Base-by-base conservation (phyloP, 2,888 invertebrate species). In the Xestia c-nigrum region DNA sequence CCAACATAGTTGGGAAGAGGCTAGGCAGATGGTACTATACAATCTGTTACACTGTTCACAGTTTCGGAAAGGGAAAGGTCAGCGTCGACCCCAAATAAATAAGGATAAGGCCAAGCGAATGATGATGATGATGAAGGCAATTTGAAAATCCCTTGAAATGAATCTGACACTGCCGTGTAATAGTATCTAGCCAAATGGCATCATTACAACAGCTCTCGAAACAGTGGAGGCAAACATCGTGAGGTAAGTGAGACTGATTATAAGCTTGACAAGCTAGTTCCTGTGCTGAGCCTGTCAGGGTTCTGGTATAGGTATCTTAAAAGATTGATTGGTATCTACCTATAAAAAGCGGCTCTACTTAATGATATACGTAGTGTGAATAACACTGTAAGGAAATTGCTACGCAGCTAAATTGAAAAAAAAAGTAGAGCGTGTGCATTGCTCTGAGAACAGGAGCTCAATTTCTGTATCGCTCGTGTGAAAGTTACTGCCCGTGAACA, bases 361-460 rank as follows among this genome's bases (percentile, higher is more conserved):
- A 38, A 38, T 31, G 31, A 47, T 61, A 47, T 14, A 64, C 43
- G 64, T 43, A 80, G 80, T 80, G 80, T 43, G 65, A 80, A 72
- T 66, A 72, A 61, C 21, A 72, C 66, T 80, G 61, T n/a, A 73
- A 78, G 78, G 61, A 86, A 85, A 86, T 72, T 57, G 46, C 31
- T 61, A 63, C 55, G 84, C 14, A 69, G 40, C 16, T 65, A 63
- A 68, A 59, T 50, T 40, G 24, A 24, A 55, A 81, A 85, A 79
- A 83, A 84, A 84, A 87, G 83, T 74, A 67, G 84, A 84, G 69
- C 87, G 85, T 84, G 80, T 64, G 74, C 74, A 70, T 71, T 74
- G 55, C 87, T 84, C 66, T 74, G 80, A 87, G 87, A 87, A 84
- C 84, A 83, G 86, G 87, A 79, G 85, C 83, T 83, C 72, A 84